Evolutionary conservation across 2,797 vertebrate species (phyloP), one percentile per base, ranked within the genome.

Genomic region (Remorina albescens): DNA sequence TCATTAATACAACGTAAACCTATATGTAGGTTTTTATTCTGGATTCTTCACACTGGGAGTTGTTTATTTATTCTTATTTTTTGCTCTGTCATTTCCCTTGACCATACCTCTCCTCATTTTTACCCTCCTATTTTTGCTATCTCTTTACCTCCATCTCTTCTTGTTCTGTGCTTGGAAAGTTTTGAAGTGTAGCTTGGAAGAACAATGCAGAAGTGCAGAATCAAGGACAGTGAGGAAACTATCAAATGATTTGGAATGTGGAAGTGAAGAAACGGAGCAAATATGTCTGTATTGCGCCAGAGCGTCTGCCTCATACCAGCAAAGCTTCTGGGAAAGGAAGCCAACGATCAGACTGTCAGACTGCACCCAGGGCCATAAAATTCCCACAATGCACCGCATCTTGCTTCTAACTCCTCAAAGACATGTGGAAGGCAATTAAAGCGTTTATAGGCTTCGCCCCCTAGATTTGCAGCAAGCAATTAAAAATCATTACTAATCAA

Each of bases 401-500:
- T 83, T 75, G 78, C 88, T 81, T 86, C 80, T 90, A 92, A 92
- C 89, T 92, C 87, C 78, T 88, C 83, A 80, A 92, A 92, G 89
- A 91, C 86, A 84, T 60, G 57, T 71, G 80, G 81, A 87, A 87
- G 71, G 86, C 91, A 91, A 93, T 95, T 95, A 93, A 92, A 92
- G 64, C 67, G 41, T 94, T 93, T 91, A 95, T 91, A 92, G 89
- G 89, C 74, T 89, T 91, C 76, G 67, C 87, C 86, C 83, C 86
- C 78, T 74, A 86, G 86, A 93, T 93, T 92, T 93, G 88, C 85
- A 90, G 88, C 85, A 80, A 57, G 90, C 90, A 93, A 94, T 94
- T 94, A 93, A 94, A 94, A 93, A 94, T 94, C 89, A 91, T 94
- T 93, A 91, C 91, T 91, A 93, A 93, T 95, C 91, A 94, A 94